Conservation (phyloP, 2,888 invertebrate species). For the Agriotes lineatus region DNA sequence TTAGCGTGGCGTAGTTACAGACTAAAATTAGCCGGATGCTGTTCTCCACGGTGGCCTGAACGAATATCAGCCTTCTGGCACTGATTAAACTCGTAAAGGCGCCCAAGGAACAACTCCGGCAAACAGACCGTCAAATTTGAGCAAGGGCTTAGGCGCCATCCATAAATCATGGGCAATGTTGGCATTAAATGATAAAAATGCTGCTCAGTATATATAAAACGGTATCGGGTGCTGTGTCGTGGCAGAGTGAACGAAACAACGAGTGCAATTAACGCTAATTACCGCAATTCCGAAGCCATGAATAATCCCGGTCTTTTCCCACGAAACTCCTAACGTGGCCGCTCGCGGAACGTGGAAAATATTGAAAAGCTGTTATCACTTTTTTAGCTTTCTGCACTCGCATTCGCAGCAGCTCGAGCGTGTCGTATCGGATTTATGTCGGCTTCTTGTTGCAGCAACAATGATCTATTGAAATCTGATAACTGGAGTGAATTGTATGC, state of each 20-base stretch:
- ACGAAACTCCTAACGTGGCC: neutral
- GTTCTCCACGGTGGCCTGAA: no score
- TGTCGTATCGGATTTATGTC: conserved; percentile 25
- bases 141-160: neutral
- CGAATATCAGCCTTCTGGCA: no score
- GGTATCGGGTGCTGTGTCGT: conserved; percentile 9
- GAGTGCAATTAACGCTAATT: conserved; percentile 28
- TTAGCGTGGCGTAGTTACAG: no score
- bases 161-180: neutral
- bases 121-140: neutral
- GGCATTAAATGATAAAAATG: neutral
- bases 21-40: no score
- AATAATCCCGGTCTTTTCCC: conserved; percentile 21
- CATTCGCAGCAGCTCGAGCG: conserved; percentile 14
- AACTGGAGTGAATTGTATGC: neutral
- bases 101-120: no score
- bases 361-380: conserved; percentile 16
- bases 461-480: conserved; percentile 34
- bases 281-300: conserved; percentile 21
- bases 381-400: conserved; percentile 25
- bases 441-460: conserved; percentile 26
- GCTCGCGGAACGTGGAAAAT: conserved; percentile 10
- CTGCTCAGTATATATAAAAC: conserved; percentile 7
- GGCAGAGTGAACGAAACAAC: conserved; percentile 20
- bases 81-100: no score